Evolutionary conservation across 2,888 invertebrate species (phyloP).

Genomic region (Entomobrya proxima): DNA sequence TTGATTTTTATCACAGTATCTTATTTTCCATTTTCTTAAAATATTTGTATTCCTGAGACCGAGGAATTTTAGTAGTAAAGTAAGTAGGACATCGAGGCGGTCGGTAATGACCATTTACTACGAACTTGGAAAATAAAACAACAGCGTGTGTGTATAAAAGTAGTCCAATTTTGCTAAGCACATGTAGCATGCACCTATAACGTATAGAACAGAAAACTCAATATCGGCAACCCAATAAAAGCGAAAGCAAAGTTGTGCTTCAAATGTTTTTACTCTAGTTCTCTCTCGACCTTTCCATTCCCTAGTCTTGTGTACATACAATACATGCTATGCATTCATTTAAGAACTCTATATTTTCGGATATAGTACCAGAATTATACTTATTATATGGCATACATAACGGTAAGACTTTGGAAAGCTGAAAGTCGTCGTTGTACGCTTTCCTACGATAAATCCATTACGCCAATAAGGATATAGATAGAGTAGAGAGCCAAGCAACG

Average conservation of each 20-base stretch:
- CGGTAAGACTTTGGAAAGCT: not conserved
- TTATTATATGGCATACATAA: not conserved
- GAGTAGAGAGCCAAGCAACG: not conserved
- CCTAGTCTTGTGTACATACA: not conserved
- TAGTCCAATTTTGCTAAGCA: not conserved
- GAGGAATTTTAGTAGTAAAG: too few species aligned
- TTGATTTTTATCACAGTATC: too few species aligned
- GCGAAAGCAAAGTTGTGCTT: not conserved
- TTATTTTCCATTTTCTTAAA: too few species aligned
- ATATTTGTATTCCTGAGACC: too few species aligned
- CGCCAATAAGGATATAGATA: conserved; percentile 22
- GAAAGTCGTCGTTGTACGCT: not conserved
- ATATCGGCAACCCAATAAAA: not conserved
- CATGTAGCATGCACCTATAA: not conserved
- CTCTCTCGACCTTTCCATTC: conserved; percentile 15
- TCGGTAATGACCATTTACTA: too few species aligned
- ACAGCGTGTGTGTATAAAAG: not conserved
- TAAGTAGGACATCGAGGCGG: too few species aligned
- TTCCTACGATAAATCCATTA: not conserved
- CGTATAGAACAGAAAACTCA: not conserved
- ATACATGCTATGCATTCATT: not conserved
- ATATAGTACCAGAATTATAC: not conserved
- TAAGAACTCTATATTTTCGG: not conserved
- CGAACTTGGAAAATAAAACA: not conserved
- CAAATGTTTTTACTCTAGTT: conserved; percentile 5